Evolutionary conservation across 30 jellyfish, hydroid and myxozoan species (phyloP), one percentile per base, ranked within the genome.

Genomic region (Chironex yamaguchii): DNA sequence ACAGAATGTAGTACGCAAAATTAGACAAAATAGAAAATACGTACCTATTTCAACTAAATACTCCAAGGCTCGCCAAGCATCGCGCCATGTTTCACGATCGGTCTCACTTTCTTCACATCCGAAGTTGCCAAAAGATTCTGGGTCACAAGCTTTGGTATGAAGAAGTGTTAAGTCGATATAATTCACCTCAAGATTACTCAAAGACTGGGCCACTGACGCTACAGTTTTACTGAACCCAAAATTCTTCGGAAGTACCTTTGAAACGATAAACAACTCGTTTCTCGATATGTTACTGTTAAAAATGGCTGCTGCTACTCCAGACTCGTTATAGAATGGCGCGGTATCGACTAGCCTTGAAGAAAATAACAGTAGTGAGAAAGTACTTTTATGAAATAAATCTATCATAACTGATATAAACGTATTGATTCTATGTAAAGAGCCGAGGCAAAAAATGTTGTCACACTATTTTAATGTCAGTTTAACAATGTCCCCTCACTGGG

Each of bases 21-120:
- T n/a, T n/a, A n/a, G n/a, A n/a, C n/a, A n/a, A n/a, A n/a, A n/a
- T n/a, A n/a, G n/a, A n/a, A n/a, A n/a, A n/a, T n/a, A n/a, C n/a
- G n/a, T 64, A 76, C 96, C 90, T 63, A 71, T 86, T 3, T 76
- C 72, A 22, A 75, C 96, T 49, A 86, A 34, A 31, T 63, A 65
- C 66, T 89, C 97, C 21, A 89, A 75, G 0, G 93, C 97, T 36
- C 58, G 71, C 97, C 97, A 89, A 6, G 97, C 49, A 31, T 89
- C 97, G 0, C 25, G 42, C 97, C 97, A 89, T 24, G 71, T 79
- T 79, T 91, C 97, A 34, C 80, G 64, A 17, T 90, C 90, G 29
- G 76, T 86, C 3, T 91, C 97, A 30, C 64, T 81, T 11, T 12
- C 69, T 11, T 85, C 93, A 72, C 97, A 89, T 23, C 49, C 92